phyloP scores from a whole-genome alignment of 2,888 invertebrate species.

The Hemistola chrysoprasaria region DNA sequence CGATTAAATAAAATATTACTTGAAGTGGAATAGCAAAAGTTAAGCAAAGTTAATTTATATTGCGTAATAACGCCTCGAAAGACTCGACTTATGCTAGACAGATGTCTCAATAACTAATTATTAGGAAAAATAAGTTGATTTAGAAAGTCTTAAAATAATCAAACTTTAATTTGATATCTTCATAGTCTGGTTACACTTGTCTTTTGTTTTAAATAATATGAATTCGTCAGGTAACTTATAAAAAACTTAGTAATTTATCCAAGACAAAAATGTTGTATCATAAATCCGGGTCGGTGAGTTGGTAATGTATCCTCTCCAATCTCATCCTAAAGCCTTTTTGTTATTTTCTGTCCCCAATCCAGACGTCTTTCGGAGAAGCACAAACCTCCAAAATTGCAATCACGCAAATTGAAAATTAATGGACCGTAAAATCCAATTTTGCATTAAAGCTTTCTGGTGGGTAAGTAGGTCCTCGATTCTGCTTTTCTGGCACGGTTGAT shows the following conservation, averaged over 20 bases:
- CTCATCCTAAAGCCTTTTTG: conserved; percentile 65
- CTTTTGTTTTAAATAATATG: too few species aligned
- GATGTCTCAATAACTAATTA: too few species aligned
- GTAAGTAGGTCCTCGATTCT: conserved; percentile 53
- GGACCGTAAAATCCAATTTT: conserved; percentile 80
- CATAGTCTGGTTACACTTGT: too few species aligned
- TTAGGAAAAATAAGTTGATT: too few species aligned
- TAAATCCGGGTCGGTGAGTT: conserved; percentile 26
- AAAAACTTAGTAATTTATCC: background rate
- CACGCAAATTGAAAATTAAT: conserved; percentile 81
- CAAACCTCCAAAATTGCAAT: conserved; percentile 79
- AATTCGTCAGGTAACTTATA: too few species aligned
- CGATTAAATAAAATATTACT: too few species aligned
- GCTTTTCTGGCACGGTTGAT: conserved; percentile 39
- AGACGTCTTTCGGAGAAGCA: conserved; percentile 66
- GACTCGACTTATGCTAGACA: too few species aligned
- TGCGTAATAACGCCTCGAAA: too few species aligned
- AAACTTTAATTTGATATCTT: too few species aligned
- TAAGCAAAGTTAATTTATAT: background rate
- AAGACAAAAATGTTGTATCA: conserved; percentile 8
- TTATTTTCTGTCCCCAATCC: conserved; percentile 68
- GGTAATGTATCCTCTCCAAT: conserved; percentile 68
- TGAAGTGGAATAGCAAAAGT: too few species aligned
- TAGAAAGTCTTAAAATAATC: too few species aligned
- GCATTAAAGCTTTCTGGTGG: conserved; percentile 71